A percentile compares a stretch with the other conserved stretches of the same genome.
Evolutionary conservation across 2,888 invertebrate genomes (phyloP).

Genomic region (Parascotia fuliginaria): DNA sequence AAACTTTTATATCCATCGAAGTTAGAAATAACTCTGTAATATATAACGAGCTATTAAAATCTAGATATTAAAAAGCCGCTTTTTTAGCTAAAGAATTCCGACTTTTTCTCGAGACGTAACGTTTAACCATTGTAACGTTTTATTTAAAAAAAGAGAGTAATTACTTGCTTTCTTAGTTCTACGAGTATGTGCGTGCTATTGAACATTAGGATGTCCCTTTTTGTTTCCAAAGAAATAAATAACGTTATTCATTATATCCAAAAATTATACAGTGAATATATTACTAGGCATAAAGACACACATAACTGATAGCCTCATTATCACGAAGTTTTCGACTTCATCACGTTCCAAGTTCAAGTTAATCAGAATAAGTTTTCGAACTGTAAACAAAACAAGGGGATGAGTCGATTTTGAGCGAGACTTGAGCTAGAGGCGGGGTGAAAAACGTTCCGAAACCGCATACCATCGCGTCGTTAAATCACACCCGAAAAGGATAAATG

Average conservation of each 20-base stretch:
- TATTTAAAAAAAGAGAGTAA: too few species aligned
- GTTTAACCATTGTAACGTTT: too few species aligned
- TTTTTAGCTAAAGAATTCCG: constrained; percentile 3
- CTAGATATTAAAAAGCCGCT: constrained; percentile 2
- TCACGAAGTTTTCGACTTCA: background rate
- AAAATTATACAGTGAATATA: background rate
- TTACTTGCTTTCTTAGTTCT: too few species aligned
- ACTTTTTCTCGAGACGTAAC: background rate
- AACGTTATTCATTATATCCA: background rate
- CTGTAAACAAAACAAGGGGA: constrained; percentile 11
- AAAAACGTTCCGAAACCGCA: constrained; percentile 25
- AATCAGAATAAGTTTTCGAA: constrained; percentile 33
- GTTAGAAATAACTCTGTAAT: constrained; percentile 17
- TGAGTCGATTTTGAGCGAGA: background rate
- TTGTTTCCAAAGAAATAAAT: too few species aligned
- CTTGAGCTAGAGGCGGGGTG: constrained; percentile 5
- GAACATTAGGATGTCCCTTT: background rate
- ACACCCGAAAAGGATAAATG: constrained; percentile 29
- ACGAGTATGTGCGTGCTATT: too few species aligned
- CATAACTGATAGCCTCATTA: background rate
- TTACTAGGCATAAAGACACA: background rate
- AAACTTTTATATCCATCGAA: constrained; percentile 38
- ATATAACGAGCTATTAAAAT: constrained; percentile 5
- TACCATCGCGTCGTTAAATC: constrained; percentile 34
- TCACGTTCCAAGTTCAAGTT: constrained; percentile 7